Percentiles rank a stretch among this genome's conserved stretches.
phyloP scores from a whole-genome alignment of 2,113 vertebrate species.

The Podilymbus podiceps region DNA sequence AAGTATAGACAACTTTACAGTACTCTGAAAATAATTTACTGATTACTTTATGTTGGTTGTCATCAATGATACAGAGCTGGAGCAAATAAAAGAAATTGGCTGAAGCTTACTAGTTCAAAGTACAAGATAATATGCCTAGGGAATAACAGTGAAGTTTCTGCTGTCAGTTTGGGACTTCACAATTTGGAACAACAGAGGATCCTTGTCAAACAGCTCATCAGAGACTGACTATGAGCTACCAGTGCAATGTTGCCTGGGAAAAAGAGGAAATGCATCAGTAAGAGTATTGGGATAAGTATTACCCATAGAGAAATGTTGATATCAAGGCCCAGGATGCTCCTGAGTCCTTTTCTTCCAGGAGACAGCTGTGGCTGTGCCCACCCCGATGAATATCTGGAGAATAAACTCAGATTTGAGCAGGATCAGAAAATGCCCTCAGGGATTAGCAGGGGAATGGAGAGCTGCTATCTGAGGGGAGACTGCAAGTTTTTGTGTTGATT shows the following conservation, averaged over 20 bases:
- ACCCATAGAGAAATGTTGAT: not conserved
- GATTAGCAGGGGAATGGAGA: not conserved
- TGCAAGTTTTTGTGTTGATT: not conserved
- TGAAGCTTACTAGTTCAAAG: not conserved
- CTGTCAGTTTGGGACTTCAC: not conserved
- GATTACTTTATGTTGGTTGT: not conserved
- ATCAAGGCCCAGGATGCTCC: not conserved
- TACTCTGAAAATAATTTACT: not conserved
- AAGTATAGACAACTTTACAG: not conserved
- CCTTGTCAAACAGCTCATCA: not conserved
- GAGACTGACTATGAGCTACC: not conserved
- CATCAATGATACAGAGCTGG: not conserved
- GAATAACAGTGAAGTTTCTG: not conserved
- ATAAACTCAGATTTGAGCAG: not conserved
- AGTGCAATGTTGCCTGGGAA: not conserved
- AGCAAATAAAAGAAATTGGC: not conserved
- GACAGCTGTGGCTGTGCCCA: not conserved
- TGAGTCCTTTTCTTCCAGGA: not conserved
- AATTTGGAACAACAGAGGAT: not conserved
- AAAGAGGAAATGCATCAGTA: not conserved
- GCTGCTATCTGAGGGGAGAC: not conserved
- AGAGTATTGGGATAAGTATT: not conserved
- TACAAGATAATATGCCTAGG: not conserved
- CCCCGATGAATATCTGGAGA: fast-evolving
- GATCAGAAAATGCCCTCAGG: not conserved